phyloP scores from a whole-genome alignment of 2,888 invertebrate genomes.

The Cosmopolites sordidus region DNA sequence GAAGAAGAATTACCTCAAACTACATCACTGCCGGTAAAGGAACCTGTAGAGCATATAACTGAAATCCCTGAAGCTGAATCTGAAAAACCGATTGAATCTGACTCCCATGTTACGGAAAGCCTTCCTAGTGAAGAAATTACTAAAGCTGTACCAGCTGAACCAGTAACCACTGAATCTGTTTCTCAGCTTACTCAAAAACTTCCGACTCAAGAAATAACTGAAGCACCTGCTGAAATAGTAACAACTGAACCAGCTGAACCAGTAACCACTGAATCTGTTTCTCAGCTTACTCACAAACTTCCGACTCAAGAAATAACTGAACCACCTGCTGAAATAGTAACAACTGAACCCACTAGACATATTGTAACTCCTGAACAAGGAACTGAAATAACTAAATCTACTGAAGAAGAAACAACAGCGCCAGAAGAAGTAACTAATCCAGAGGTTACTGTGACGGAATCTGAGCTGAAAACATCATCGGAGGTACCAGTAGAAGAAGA shows the following conservation, averaged over 20 bases:
- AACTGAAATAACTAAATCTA: background rate
- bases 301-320: background rate
- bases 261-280: too few relatives aligned
- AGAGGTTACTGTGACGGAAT: background rate
- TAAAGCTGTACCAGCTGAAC: background rate
- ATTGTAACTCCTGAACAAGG: background rate
- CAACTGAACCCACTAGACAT: background rate
- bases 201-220: background rate
- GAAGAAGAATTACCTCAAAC: constrained; percentile 6
- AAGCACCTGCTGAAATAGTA: background rate
- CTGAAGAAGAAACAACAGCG: background rate
- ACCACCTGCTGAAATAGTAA: background rate
- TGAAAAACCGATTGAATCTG: constrained; percentile 31
- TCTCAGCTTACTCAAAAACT: background rate
- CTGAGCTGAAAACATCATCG: too few relatives aligned
- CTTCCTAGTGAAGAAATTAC: background rate
- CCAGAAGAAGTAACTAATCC: constrained; percentile 4
- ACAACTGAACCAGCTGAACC: background rate
- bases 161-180: background rate
- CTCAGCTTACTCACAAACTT: too few relatives aligned
- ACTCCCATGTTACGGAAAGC: constrained; percentile 22
- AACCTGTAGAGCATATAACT: constrained; percentile 21
- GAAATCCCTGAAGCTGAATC: constrained; percentile 28
- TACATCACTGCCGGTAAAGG: constrained; percentile 7
- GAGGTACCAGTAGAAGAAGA: constrained; percentile 2